Base-by-base conservation (phyloP, 2,113 vertebrate species). In the Platanista minor region DNA sequence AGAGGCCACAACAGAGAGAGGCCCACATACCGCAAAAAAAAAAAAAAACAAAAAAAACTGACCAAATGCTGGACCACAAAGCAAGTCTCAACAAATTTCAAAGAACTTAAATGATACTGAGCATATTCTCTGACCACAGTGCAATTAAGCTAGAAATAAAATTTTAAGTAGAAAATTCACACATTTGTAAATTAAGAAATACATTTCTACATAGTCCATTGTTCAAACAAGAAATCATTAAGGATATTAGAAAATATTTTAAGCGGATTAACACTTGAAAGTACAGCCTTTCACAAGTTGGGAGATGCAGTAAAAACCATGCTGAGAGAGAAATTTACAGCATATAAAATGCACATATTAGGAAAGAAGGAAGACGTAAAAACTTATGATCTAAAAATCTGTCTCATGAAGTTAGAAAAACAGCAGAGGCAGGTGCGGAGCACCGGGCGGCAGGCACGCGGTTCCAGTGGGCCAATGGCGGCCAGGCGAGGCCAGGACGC, bases 361-460 rank as follows among this genome's bases (percentile, higher is more conserved):
- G 81, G 36, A 75, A 85, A 54, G 43, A 85, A 74, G 33, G 54
- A 83, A 92, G 27, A 66, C 21, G 49, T n/a, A 41, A 54, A 92
- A 54, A 85, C 13, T 54, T 54, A 66, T n/a, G 6, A 52, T 25
- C 33, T 33, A 74, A 54, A 33, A 57, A 80, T 54, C 12, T 54
- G 29, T 64, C 49, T 36, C 49, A 36, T 14, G 46, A 36, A 13
- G 25, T 54, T 57, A 54, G 20, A 36, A 57, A 54, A 57, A 36
- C 11, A 54, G 33, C 21, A 80, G 49, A 54, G 21, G 21, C 77
- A 80, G 31, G 18, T 29, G 46, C 2, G 6, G 46, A 77, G 49
- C 6, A 4, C 18, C 11, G 0, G n/a, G 33, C 2, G 14, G 33
- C 20, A 54, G 49, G 49, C 49, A 25, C 1, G 0, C 6, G 33